Evolutionary conservation across 1,140 invertebrate species (phyloP).

Genomic region (Choristoneura fumiferana): DNA sequence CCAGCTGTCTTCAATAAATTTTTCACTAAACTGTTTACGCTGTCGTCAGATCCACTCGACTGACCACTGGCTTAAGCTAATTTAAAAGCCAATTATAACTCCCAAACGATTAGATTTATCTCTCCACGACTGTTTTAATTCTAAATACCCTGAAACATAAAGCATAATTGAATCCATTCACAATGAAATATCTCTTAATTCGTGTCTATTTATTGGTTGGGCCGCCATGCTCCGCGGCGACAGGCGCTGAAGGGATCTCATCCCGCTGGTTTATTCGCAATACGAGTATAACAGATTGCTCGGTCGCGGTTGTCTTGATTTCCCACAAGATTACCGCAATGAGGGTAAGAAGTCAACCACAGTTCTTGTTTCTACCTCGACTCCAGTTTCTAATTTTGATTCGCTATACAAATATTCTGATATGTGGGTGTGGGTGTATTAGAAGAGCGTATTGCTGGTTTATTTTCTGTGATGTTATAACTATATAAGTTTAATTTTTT

Average conservation of each 20-base stretch:
- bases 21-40: constrained; percentile 4
- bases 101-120: background rate
- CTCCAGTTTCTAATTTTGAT: constrained; percentile 46
- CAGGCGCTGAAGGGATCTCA: constrained; percentile 27
- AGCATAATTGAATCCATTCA: constrained; percentile 6
- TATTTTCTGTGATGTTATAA: too few species aligned
- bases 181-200: constrained; percentile 13
- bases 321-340: constrained; percentile 68
- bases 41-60: background rate
- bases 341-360: constrained; percentile 57
- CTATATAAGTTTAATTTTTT: too few species aligned
- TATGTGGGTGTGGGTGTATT: constrained; percentile 22
- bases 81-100: background rate
- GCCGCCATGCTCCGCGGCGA: constrained; percentile 1
- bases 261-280: constrained; percentile 31
- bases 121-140: constrained; percentile 2
- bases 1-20: too few species aligned
- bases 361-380: constrained; percentile 40
- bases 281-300: constrained; percentile 52
- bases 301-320: constrained; percentile 54
- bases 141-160: constrained; percentile 5
- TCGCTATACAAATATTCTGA: constrained; percentile 42
- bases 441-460: constrained; percentile 1
- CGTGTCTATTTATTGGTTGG: constrained; percentile 3
- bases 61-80: background rate